Percentiles rank a stretch among this genome's conserved stretches.
Conservation (phyloP, 2,113 vertebrate genomes). For the Rhineura floridana region DNA sequence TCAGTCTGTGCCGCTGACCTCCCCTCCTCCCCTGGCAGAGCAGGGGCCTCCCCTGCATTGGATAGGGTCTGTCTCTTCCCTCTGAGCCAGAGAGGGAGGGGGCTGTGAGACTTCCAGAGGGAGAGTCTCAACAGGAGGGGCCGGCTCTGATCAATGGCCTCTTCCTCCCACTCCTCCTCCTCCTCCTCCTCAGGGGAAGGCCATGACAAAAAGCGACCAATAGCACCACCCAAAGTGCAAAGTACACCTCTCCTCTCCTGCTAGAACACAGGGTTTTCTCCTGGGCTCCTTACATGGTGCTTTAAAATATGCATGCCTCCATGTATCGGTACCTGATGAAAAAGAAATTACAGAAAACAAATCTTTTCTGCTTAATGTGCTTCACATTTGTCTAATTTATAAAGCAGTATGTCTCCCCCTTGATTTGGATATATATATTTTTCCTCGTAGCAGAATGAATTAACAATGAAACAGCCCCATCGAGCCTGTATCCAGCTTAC, state of each 20-base stretch:
- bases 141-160: too few relatives aligned
- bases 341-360: constrained; percentile 16
- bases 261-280: constrained; percentile 23
- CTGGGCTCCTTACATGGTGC: constrained; percentile 34
- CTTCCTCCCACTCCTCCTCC: too few relatives aligned
- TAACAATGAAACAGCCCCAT: constrained; percentile 26
- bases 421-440: constrained; percentile 21
- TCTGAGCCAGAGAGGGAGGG: too few relatives aligned
- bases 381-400: constrained; percentile 36
- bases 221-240: neutral
- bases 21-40: too few relatives aligned
- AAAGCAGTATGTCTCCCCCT: constrained; percentile 11
- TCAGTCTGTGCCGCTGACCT: too few relatives aligned
- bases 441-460: neutral
- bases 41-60: too few relatives aligned
- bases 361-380: constrained; percentile 23
- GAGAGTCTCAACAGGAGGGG: too few relatives aligned
- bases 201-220: too few relatives aligned
- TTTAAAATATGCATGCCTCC: constrained; percentile 51
- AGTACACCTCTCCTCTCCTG: constrained; percentile 28
- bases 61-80: too few relatives aligned
- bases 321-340: constrained; percentile 6
- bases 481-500: neutral
- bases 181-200: too few relatives aligned
- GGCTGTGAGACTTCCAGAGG: neutral